These are phyloP conservation scores for Acheta domesticus DNA, from an alignment of 2,888 invertebrate genomes.

Conservation along the genomic window DNA sequence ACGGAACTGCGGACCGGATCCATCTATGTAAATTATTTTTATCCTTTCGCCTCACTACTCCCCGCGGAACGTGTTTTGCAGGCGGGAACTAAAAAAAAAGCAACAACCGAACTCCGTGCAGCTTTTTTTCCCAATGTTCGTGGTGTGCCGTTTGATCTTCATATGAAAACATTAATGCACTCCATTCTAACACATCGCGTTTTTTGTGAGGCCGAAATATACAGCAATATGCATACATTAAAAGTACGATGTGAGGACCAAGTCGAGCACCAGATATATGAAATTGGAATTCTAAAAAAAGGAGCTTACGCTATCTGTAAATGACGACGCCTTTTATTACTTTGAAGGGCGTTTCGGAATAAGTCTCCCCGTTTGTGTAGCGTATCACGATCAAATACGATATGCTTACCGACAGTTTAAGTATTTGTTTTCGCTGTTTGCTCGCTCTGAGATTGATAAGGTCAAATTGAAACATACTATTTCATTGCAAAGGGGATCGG, in stretches of 20 bases:
- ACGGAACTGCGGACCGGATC: no score
- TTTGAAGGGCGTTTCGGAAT: neutral
- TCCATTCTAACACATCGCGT: neutral
- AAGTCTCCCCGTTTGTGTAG: neutral
- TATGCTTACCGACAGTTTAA: neutral
- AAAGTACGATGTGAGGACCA: neutral
- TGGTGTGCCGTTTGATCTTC: slow-evolving; percentile 9
- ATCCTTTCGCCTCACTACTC: neutral
- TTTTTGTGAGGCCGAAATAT: neutral
- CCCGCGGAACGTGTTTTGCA: neutral
- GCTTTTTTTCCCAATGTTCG: neutral
- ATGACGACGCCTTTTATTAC: neutral
- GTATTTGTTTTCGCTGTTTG: no score
- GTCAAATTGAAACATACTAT: no score
- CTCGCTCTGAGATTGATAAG: no score
- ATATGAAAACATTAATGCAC: slow-evolving; percentile 9
- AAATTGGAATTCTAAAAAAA: slow-evolving; percentile 4
- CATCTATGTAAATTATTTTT: neutral
- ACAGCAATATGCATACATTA: slow-evolving; percentile 11
- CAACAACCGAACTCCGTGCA: neutral
- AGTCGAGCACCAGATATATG: neutral
- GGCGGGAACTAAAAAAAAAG: neutral
- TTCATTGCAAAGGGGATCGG: no score
- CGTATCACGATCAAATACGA: neutral
- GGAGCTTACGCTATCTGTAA: neutral